Base-by-base conservation (phyloP, 2,888 invertebrate genomes). In the Dryobota labecula region DNA sequence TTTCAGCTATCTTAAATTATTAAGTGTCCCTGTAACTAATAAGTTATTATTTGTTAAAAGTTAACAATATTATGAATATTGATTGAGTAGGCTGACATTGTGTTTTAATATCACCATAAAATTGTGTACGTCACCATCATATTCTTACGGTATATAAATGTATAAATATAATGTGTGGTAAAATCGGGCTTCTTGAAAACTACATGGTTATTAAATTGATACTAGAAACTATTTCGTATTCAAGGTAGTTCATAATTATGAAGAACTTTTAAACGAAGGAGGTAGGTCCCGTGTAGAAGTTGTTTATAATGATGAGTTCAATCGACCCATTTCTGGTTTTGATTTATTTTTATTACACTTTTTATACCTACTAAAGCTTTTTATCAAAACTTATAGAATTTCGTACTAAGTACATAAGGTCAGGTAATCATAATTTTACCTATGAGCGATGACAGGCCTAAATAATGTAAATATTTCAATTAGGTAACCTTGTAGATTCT, bases 1-100 rank as follows among this genome's bases (percentile, higher is more conserved):
- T 87, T 88, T 80, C 75, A 75, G 74, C 78, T 83, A 80, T 63
- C 76, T 68, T 79, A 70, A 53, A 54, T 72, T 53, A 70, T 70
- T 78, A 84, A 82, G 78, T 78, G 72, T 82, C 73, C 56, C 75
- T 72, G 76, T 66, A 83, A 70, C 61, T 71, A 84, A 43, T 47
- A 73, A 51, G 45, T 75, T 45, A 79, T 79, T 78, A 76, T 83
- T 68, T 76, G 53, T 58, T 80, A 72, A 63, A 62, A 54, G 74
- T 67, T 79, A 71, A 72, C 62, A 70, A 80, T 72, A 76, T 82
- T 69, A 74, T 76, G 51, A 79, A 69, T 82, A 81, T 79, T 77
- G 51, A 73, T 78, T 7, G 30, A 65, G 47, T 82, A 74, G 64
- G 71, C 67, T 73, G 77, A 73, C 36, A 63, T 65, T 80, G 69